Evolutionary conservation across 2,888 invertebrate genomes (phyloP).

Genomic region (Drosophila borealis): DNA sequence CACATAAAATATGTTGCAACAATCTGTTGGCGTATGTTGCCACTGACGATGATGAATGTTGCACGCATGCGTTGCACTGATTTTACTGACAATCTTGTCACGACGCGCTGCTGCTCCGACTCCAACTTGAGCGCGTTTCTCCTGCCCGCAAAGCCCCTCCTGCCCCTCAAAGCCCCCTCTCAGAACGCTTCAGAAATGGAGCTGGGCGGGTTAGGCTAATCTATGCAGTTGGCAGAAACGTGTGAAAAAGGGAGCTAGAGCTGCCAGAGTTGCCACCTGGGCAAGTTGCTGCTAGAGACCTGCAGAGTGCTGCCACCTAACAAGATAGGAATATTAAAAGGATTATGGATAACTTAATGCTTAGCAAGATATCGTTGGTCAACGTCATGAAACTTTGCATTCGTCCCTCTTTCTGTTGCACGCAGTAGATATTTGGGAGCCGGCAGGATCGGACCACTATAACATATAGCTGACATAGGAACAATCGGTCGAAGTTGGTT

Average conservation of each 20-base stretch:
- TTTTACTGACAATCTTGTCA: slow-evolving; percentile 57
- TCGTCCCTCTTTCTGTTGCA: no score
- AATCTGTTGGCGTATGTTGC: slow-evolving; percentile 70
- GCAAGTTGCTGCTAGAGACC: neutral
- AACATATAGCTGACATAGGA: no score
- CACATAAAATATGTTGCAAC: slow-evolving; percentile 77
- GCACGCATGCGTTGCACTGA: slow-evolving; percentile 78
- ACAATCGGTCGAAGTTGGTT: no score
- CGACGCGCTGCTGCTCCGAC: slow-evolving; percentile 7
- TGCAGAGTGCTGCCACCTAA: neutral
- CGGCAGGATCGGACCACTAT: no score
- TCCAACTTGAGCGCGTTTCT: slow-evolving; percentile 8
- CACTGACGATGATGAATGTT: slow-evolving; percentile 77
- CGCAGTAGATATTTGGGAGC: no score
- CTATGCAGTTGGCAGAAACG: neutral
- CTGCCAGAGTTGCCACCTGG: neutral
- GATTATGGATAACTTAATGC: no score
- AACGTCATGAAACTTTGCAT: no score
- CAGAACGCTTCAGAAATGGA: slow-evolving; percentile 2
- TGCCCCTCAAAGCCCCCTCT: slow-evolving; percentile 1
- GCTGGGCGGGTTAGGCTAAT: neutral
- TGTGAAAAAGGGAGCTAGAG: neutral
- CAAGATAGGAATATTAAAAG: no score
- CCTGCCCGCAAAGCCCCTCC: neutral
- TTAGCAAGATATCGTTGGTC: no score